A percentile compares a stretch with the other conserved stretches of the same genome.
phyloP scores from a whole-genome alignment of 2,113 vertebrate genomes.

The Amblyornis subalaris region DNA sequence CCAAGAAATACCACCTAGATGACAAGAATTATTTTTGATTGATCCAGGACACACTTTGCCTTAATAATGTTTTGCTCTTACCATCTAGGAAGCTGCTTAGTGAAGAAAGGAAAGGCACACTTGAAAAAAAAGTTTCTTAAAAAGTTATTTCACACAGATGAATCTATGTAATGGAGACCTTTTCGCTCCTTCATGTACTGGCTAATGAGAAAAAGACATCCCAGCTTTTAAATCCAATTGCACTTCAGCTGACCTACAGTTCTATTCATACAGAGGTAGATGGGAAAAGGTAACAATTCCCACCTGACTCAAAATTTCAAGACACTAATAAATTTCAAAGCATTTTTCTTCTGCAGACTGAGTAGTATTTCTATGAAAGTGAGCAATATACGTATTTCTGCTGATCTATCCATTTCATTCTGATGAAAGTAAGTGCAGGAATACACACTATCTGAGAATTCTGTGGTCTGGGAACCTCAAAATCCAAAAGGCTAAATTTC shows the following conservation, averaged over 20 bases:
- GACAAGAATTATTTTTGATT: neutral
- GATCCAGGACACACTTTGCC: neutral
- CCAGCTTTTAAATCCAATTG: neutral
- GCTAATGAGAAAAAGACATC: neutral
- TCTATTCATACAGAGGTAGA: neutral
- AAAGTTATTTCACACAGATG: neutral
- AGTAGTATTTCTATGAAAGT: neutral
- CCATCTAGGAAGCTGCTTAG: neutral
- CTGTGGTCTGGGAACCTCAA: neutral
- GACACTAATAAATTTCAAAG: neutral
- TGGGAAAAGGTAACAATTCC: neutral
- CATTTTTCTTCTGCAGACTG: neutral
- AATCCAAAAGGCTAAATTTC: neutral
- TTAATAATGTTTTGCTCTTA: neutral
- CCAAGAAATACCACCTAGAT: neutral
- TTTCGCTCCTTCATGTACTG: neutral
- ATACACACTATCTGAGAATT: neutral
- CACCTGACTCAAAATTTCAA: neutral
- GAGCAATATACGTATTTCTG: neutral
- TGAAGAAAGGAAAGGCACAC: neutral
- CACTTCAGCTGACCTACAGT: neutral
- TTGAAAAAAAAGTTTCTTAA: neutral
- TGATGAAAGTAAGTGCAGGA: neutral
- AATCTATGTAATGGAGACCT: neutral
- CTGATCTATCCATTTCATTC: neutral